Base-by-base conservation (phyloP, 2,888 invertebrate genomes). In the Drosophila nigritarsus region DNA sequence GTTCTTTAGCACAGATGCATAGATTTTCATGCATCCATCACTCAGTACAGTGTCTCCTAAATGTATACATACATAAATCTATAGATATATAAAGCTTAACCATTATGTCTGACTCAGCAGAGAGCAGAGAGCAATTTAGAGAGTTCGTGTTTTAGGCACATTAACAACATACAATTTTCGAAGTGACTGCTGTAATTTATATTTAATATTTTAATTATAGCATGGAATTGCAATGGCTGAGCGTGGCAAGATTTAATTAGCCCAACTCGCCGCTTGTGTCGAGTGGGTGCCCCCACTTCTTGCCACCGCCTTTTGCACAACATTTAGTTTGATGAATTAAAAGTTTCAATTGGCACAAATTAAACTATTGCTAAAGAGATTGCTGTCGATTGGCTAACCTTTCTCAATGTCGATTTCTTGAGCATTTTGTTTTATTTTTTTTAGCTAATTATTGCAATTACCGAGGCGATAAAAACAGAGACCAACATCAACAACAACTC, bases 131-230 rank as follows among this genome's bases (percentile, higher is more conserved):
- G 30, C 11, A 53, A 55, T 30, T 54, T 34, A 11, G 42, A 20
- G n/a, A 51, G 67, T 77, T 81, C 79, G 78, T 80, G 81, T 74
- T 80, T 77, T 69, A 73, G 70, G 45, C 81, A 73, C 72, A 71
- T 78, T 67, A 75, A 75, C 71, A 79, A 79, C 30, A 48, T 55
- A 38, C 32, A 56, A 7, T 27, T 38, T 61, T 62, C 65, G 58
- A 78, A 65, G 24, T 50, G 51, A 53, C 40, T 69, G 66, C 59
- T 61, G 63, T 71, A 69, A 69, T 78, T 87, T 65, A 79, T 74
- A 69, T 82, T 65, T 89, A 89, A 85, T 87, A 84, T 87, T 87
- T 82, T 89, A 89, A 85, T 85, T 85, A 87, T 73, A 77, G 64
- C 80, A 53, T 63, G 53, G 63, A 64, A 78, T 53, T 49, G 59